Evolutionary conservation across 2,888 invertebrate species (phyloP).

Genomic region (Pristionchus exspectatus): DNA sequence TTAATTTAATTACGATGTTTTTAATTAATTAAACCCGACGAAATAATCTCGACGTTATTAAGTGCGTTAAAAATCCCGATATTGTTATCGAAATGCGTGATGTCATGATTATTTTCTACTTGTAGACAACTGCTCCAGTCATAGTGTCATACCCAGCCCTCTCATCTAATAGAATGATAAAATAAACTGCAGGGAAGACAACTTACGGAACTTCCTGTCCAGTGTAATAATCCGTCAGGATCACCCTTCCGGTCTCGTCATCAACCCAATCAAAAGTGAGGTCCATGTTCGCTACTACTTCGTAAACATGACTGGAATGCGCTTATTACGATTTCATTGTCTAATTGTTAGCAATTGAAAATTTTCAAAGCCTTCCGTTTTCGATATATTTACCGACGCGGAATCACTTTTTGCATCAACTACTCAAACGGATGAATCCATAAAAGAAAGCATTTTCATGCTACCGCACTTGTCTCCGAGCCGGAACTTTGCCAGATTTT

Average conservation of each 20-base stretch:
- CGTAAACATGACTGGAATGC: neutral
- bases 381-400: neutral
- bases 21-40: neutral
- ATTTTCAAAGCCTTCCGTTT: neutral
- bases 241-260: neutral
- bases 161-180: neutral
- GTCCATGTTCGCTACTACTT: neutral
- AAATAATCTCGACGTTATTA: too few species aligned
- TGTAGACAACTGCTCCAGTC: too few species aligned
- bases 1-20: neutral
- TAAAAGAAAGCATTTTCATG: neutral
- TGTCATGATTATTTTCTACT: too few species aligned
- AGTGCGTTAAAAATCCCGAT: too few species aligned
- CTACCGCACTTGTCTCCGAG: neutral
- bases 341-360: neutral
- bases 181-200: neutral
- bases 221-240: neutral
- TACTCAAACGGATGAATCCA: neutral
- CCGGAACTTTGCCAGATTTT: neutral
- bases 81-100: too few species aligned
- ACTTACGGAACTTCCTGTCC: neutral
- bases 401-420: neutral
- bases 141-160: neutral
- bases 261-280: neutral
- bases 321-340: neutral